A percentile compares a stretch with the other conserved stretches of the same genome.
phyloP scores from a whole-genome alignment of 2,888 invertebrate species.

The Xylota sylvarum region DNA sequence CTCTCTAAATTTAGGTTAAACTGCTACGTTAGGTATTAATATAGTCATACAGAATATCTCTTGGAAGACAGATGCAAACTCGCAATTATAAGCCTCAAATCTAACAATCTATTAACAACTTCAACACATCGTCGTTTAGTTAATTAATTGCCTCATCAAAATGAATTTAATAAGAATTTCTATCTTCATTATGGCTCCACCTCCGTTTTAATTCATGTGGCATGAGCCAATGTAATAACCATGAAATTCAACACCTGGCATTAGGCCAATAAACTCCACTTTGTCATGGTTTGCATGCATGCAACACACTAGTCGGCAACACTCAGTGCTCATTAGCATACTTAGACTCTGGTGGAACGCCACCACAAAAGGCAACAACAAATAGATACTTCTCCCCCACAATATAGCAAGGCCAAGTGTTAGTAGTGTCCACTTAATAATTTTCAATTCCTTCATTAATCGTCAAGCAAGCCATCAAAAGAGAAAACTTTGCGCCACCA shows the following conservation, averaged over 20 bases:
- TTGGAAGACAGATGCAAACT: background rate
- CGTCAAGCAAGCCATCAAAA: constrained; percentile 12
- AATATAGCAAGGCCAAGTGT: constrained; percentile 58
- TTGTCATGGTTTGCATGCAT: constrained; percentile 37
- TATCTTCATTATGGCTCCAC: background rate
- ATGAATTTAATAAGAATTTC: constrained; percentile 28
- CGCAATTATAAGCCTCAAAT: too few species aligned
- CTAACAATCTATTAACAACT: background rate
- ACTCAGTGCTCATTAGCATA: constrained; percentile 57
- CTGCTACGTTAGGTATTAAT: too few species aligned
- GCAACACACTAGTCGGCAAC: constrained; percentile 9
- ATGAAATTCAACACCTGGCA: constrained; percentile 70
- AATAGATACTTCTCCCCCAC: constrained; percentile 14
- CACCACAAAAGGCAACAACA: background rate
- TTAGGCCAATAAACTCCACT: constrained; percentile 67
- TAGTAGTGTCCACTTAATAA: constrained; percentile 51
- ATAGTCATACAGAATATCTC: too few species aligned
- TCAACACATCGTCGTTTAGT: background rate
- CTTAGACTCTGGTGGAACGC: background rate
- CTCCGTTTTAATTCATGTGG: constrained; percentile 17
- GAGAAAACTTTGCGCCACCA: constrained; percentile 14
- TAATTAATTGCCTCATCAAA: constrained; percentile 35
- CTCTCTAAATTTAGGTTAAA: too few species aligned
- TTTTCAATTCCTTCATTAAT: constrained; percentile 46
- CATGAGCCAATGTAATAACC: constrained; percentile 57